phyloP scores from a whole-genome alignment of 2,113 vertebrate genomes.

The Crypturellus undulatus region DNA sequence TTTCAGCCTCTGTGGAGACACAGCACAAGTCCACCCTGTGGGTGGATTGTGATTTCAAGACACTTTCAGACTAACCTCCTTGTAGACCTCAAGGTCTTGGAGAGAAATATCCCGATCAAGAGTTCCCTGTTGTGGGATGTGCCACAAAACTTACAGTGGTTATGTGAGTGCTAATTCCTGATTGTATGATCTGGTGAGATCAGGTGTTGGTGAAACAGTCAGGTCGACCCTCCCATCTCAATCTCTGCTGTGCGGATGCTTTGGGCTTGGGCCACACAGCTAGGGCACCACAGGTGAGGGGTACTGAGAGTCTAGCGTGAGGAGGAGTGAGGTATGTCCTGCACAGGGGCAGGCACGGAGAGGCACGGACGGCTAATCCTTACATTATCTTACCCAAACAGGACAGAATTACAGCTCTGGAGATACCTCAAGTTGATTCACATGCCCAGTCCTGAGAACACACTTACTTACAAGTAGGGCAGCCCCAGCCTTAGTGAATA shows the following conservation, averaged over 20 bases:
- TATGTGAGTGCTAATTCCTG: neutral
- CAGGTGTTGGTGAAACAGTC: neutral
- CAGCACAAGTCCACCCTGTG: neutral
- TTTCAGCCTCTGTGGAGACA: neutral
- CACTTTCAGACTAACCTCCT: neutral
- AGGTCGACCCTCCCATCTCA: neutral
- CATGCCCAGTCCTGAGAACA: neutral
- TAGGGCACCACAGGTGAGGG: neutral
- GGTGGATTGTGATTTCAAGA: neutral
- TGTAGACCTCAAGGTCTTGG: neutral
- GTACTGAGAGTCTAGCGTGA: neutral
- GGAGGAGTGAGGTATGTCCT: neutral
- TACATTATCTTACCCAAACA: neutral
- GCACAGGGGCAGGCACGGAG: rapidly evolving
- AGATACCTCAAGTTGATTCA: neutral
- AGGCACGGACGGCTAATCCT: neutral
- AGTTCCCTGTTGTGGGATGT: neutral
- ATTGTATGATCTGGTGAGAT: neutral
- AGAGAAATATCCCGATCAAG: neutral
- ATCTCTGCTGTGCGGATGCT: neutral
- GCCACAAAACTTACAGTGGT: rapidly evolving
- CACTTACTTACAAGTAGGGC: neutral
- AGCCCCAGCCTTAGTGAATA: neutral
- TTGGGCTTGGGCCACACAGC: neutral
- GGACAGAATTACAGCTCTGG: neutral